phyloP scores from a whole-genome alignment of 1,140 invertebrate genomes.

The Delia radicum region DNA sequence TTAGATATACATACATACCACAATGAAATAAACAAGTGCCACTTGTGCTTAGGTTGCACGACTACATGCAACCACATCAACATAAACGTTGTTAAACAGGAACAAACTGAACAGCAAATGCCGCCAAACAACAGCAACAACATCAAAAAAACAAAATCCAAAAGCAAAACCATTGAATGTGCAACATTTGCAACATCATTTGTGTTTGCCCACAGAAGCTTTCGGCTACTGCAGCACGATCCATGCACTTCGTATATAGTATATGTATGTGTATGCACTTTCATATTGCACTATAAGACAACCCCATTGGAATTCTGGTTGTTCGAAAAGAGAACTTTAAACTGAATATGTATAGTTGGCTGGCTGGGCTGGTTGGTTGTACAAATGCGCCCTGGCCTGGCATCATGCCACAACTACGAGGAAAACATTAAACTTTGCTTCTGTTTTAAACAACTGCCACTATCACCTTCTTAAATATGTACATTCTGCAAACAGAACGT shows the following conservation, averaged over 20 bases:
- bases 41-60: background rate
- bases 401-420: background rate
- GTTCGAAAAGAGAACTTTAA: background rate
- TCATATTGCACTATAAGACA: background rate
- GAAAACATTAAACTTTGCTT: background rate
- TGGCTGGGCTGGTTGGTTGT: background rate
- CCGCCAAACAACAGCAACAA: background rate
- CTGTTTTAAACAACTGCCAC: background rate
- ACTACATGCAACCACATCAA: background rate
- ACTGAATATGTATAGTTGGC: background rate
- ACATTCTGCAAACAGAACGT: background rate
- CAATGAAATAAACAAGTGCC: conserved; percentile 6
- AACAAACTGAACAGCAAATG: background rate
- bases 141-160: too few species aligned
- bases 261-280: too few species aligned
- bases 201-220: conserved; percentile 8
- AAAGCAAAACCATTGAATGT: background rate
- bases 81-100: conserved; percentile 13
- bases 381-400: too few species aligned
- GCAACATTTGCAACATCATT: conserved; percentile 4
- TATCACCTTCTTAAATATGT: background rate
- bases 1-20: background rate
- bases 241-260: background rate
- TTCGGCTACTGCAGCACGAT: conserved; percentile 13
- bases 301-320: background rate